Conservation (phyloP, 64 coral and sea anemone species). For the Dendrophyllia cribrosa region DNA sequence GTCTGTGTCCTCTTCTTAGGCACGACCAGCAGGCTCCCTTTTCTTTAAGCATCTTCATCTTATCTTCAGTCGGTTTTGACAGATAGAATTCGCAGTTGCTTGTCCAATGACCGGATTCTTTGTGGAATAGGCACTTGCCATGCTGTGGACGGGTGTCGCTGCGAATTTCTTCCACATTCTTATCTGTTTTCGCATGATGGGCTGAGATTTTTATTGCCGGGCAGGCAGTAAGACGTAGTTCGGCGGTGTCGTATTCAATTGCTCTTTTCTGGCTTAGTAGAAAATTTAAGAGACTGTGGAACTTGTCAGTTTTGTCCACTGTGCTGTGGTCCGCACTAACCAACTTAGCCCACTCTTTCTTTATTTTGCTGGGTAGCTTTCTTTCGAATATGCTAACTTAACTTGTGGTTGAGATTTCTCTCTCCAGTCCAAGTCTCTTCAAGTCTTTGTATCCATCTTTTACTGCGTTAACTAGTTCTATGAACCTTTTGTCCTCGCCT, state of each 20-base stretch:
- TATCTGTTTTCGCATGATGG: no score
- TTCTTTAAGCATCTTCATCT: conserved; percentile 39
- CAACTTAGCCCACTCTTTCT: conserved; percentile 28
- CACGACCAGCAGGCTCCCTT: conserved; percentile 74
- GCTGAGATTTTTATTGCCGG: no score
- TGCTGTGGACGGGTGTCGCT: no score
- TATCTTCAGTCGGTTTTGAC: conserved; percentile 48
- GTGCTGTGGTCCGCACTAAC: conserved; percentile 13
- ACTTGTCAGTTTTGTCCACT: conserved; percentile 41
- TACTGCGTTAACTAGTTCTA: neutral
- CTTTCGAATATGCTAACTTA: conserved; percentile 25
- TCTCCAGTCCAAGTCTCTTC: conserved; percentile 48
- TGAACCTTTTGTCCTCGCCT: conserved; percentile 32
- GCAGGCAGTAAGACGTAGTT: no score
- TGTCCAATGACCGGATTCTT: conserved; percentile 22
- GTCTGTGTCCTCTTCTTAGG: conserved; percentile 16
- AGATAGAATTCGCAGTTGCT: conserved; percentile 55
- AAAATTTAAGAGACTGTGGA: conserved; percentile 35
- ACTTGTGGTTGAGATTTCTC: conserved; percentile 42
- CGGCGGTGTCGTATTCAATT: conserved; percentile 49
- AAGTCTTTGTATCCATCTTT: conserved; percentile 31
- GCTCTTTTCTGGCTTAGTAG: conserved; percentile 33
- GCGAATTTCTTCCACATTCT: no score
- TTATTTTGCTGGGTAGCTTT: conserved; percentile 8
- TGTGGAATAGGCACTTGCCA: conserved; percentile 27